Evolutionary conservation across 1,140 invertebrate species (phyloP), one percentile per base, ranked within the genome.

Genomic region (Hylaeus volcanicus): DNA sequence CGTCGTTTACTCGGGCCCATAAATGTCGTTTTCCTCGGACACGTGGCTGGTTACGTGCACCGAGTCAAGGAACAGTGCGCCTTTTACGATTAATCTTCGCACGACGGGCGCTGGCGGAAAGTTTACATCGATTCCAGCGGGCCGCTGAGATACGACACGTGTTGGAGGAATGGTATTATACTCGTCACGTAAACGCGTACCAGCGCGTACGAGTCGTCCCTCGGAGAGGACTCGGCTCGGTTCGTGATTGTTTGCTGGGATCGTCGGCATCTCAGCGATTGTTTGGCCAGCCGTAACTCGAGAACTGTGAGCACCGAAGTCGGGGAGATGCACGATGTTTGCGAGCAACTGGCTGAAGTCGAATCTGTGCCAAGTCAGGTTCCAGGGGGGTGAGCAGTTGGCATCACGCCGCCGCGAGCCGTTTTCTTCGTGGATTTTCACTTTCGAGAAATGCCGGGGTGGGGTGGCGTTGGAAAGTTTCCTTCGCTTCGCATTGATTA

Each of bases 61-160:
- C 58, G 65, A 58, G 65, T 55, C 26, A 51, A 41, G 43, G 56
- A 11, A 39, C 53, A 48, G 60, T 64, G 48, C 43, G 77, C 74
- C 69, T 64, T 15, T 48, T 73, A 60, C 83, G 63, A 84, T 83
- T 84, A 84, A 83, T 83, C 75, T 80, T 71, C 60, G 72, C 72
- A 11, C 37, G 15, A 1, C 4, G 51, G n/a, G 12, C 26, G 43
- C 60, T 26, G 3, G 63, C 37, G 9, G 15, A 63, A 55, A 53
- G 9, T 58, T 74, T 68, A 66, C 2, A 41, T 79, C 70, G 70
- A 55, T 84, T 74, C 12, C 15, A 43, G 41, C 12, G 14, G 64
- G 48, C 41, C 4, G n/a, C 8, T 4, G 12, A 76, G 74, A 68
- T 45, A 66, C 51, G 4, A 66, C 63, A 58, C 64, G 48, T 12